A percentile compares a stretch with the other conserved stretches of the same genome.
Evolutionary conservation across 2,888 invertebrate species (phyloP).

Genomic region (Cactoblastis cactorum): DNA sequence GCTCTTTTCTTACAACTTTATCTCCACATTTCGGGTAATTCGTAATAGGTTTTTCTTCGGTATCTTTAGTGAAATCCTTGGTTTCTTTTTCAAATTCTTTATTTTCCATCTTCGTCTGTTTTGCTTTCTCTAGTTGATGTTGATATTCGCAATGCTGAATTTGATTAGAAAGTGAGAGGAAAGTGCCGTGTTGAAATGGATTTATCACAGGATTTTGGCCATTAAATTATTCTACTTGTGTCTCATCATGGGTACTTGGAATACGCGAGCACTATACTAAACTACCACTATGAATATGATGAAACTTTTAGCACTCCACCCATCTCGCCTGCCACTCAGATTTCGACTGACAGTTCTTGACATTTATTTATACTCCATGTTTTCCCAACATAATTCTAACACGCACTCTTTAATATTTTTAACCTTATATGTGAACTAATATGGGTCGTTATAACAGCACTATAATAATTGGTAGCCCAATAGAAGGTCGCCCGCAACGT

Average conservation of each 20-base stretch:
- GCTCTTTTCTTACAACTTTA: slow-evolving; percentile 54
- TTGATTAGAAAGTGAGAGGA: slow-evolving; percentile 37
- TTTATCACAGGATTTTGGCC: slow-evolving; percentile 43
- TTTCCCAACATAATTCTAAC: neutral
- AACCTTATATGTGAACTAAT: neutral
- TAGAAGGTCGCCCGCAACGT: neutral
- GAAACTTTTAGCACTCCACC: slow-evolving; percentile 16
- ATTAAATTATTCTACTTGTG: slow-evolving; percentile 53
- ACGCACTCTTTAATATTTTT: neutral
- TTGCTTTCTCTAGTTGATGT: slow-evolving; percentile 15
- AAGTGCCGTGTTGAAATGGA: slow-evolving; percentile 32
- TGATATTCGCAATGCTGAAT: slow-evolving; percentile 27
- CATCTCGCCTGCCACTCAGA: slow-evolving; percentile 42
- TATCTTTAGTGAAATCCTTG: slow-evolving; percentile 5
- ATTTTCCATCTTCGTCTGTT: slow-evolving; percentile 24
- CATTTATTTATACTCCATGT: neutral
- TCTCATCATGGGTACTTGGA: slow-evolving; percentile 54
- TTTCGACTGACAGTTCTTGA: slow-evolving; percentile 12
- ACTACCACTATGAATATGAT: slow-evolving; percentile 24
- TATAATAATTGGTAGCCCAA: neutral
- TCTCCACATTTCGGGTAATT: neutral
- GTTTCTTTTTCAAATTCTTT: slow-evolving; percentile 16
- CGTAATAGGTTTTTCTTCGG: neutral
- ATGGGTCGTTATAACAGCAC: neutral
- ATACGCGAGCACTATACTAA: slow-evolving; percentile 39